Evolutionary conservation across 2,888 invertebrate genomes (phyloP), one percentile per base, ranked within the genome.

Genomic region (Rhamphomyia laevipes): DNA sequence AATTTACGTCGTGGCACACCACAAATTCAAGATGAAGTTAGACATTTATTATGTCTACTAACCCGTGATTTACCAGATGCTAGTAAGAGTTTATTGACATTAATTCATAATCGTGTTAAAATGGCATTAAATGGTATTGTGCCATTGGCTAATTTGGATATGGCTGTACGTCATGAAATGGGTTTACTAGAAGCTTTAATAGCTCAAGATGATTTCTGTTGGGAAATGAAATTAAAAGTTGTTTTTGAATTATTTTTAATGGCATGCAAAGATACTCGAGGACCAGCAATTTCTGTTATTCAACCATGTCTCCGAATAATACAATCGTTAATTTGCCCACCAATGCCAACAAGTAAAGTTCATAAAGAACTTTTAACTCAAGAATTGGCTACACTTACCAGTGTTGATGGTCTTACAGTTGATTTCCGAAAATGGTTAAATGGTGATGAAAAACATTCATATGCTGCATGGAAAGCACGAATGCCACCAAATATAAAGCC

Each of bases 221-320:
- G 96, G 96, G 95, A 96, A 66, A 82, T 86, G 53, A 85, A 95
- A 61, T 73, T 96, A 1, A 80, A 88, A 43, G 86, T 88, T 64
- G 86, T 94, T 53, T 86, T 95, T 73, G 83, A 84, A 56, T 73
- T 95, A 47, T 94, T 95, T 73, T 75, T 91, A 48, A 78, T 82
- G 71, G 85, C 86, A 5, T 83, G 83, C 56, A 76, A 80, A 48
- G 77, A 81, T 67, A 82, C 86, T 0, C 82, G 84, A 53, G 89
- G 86, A 60, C 88, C 90, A 0, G 84, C 88, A 46, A 89, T 95
- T 1, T 86, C 89, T 52, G 85, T 96, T 16, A 87, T 93, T 53
- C 74, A 96, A 55, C 96, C 96, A 0, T 95, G 95, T 67, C 73
- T 96, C 53, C 86, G 92, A 57, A 94, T 96, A 58, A 78, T 96